Base-by-base conservation (phyloP, 2,888 invertebrate genomes). In the Harpalus rubripes region DNA sequence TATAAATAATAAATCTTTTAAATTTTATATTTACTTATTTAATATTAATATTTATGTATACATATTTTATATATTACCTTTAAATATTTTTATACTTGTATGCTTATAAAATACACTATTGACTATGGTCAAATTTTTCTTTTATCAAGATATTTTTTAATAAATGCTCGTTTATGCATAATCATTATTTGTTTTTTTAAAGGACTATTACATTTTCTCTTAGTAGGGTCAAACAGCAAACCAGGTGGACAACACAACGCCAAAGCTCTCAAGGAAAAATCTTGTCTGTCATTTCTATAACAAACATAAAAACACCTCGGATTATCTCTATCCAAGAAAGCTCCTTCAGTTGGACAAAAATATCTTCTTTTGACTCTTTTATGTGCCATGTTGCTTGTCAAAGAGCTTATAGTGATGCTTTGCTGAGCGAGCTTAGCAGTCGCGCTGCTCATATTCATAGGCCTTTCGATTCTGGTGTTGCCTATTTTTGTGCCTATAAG, bases 1-100 rank as follows among this genome's bases (percentile, higher is more conserved):
- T 74, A 74, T 74, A 44, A 74, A 39, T 32, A 5, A 32, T 32
- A 32, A 32, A 32, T 5, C 2, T 68, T 68, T 7, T 68, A 0
- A 32, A 15, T 26, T 32, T 32, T 68, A n/a, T 68, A 68, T 68
- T n/a, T 68, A 68, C n/a, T 74, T 74, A 7, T 74, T 44, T 18
- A 44, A 74, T 74, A 18, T 44, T 18, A 44, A 74, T 74, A 18
- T 44, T n/a, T 68, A 12, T 68, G 26, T 39, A 68, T 68, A 8
- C 32, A 32, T 32, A 32, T 68, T 32, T 32, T 32, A 68, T 68
- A 39, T 15, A 68, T 15, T 39, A 52, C 10, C 12, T 52, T 12
- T 52, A 10, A 44, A 74, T 74, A 74, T 41, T 74, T 44, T 41
- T 74, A 15, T 41, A 15, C 26, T 26, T 63, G 18, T 26, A 63